A percentile compares a stretch with the other conserved stretches of the same genome.
Conservation (phyloP, 2,797 vertebrate species). For the Lutjanus campechanus region DNA sequence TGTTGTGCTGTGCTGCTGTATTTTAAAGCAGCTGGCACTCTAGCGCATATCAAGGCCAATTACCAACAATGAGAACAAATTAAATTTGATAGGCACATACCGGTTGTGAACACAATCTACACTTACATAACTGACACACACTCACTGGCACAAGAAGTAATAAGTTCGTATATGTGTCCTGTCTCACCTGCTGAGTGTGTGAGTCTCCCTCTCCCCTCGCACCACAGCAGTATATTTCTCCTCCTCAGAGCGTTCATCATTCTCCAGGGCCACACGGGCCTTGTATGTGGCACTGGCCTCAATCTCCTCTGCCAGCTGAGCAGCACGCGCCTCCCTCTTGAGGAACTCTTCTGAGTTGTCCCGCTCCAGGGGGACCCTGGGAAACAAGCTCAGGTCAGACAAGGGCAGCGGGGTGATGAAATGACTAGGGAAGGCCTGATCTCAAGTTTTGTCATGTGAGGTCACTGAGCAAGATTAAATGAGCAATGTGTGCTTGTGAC, state of each 20-base stretch:
- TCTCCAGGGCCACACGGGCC: constrained; percentile 97
- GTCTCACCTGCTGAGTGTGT: constrained; percentile 91
- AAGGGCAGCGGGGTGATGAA: not conserved
- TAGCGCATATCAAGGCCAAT: not conserved
- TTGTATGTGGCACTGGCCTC: constrained; percentile 98
- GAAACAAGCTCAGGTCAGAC: constrained; percentile 40
- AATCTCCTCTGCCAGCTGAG: constrained; percentile 98
- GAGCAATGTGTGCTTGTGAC: not conserved
- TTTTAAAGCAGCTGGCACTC: not conserved
- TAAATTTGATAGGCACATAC: constrained; percentile 6
- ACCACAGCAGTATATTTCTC: constrained; percentile 98
- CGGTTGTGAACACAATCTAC: not conserved
- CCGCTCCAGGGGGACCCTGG: constrained; percentile 96
- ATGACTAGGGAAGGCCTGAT: not conserved
- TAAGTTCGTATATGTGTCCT: not conserved
- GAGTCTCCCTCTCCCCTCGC: constrained; percentile 92
- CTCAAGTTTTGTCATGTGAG: not conserved
- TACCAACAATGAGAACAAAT: not conserved
- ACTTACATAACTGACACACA: not conserved
- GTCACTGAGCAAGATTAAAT: not conserved
- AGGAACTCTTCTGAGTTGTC: constrained; percentile 99
- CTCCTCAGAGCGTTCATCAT: constrained; percentile 97
- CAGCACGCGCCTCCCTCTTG: constrained; percentile 96
- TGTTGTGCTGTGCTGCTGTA: not conserved
- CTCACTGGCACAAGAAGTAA: not conserved